Evolutionary conservation across 2,797 vertebrate genomes (phyloP).

Genomic region (Oophaga sylvatica): DNA sequence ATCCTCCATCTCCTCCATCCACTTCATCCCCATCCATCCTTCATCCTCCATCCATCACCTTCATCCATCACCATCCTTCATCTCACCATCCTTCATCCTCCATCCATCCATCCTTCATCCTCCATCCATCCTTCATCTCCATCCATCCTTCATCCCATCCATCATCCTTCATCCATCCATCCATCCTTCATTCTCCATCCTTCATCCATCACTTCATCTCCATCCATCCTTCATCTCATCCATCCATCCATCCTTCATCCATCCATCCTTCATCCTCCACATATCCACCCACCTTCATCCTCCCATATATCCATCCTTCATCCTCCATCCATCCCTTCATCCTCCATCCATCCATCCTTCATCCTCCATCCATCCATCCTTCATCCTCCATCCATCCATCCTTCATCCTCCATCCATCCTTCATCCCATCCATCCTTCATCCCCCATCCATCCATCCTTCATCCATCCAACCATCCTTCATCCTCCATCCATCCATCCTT

Average conservation of each 20-base stretch:
- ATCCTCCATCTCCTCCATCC: neutral
- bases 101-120: neutral
- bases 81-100: neutral
- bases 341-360: neutral
- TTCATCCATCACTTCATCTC: too few species aligned
- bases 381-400: neutral
- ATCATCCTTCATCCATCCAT: too few species aligned
- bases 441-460: neutral
- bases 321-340: neutral
- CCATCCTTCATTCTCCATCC: neutral
- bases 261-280: neutral
- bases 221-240: neutral
- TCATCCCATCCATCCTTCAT: neutral
- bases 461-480: neutral
- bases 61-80: neutral
- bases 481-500: neutral
- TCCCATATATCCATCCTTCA: neutral
- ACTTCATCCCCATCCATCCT: neutral
- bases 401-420: neutral
- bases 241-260: too few species aligned
- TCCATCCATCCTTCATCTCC: neutral
- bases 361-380: neutral
- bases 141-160: too few species aligned
- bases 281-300: neutral
- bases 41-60: neutral